phyloP scores from a whole-genome alignment of 1,140 invertebrate species.

The Drosophila tristis region DNA sequence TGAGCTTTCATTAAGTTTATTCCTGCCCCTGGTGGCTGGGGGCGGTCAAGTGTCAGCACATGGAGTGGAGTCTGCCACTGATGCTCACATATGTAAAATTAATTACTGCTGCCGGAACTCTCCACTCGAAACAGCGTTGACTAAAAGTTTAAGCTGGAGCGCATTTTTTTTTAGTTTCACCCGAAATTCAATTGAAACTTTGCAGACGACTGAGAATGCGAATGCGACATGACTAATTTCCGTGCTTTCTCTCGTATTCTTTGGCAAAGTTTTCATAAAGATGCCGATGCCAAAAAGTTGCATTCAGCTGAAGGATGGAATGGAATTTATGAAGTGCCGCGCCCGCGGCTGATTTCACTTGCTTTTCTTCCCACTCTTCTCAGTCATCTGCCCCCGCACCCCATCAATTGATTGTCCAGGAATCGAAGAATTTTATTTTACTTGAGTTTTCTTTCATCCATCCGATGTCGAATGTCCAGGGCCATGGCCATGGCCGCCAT shows the following conservation, averaged over 20 bases:
- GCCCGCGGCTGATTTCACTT: constrained; percentile 60
- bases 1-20: constrained; percentile 26
- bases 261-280: constrained; percentile 51
- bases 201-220: constrained; percentile 63
- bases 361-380: not conserved
- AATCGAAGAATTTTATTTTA: constrained; percentile 52
- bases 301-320: constrained; percentile 31
- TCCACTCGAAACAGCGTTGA: not conserved
- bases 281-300: constrained; percentile 49
- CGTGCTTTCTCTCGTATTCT: constrained; percentile 25
- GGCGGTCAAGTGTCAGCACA: constrained; percentile 21
- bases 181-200: constrained; percentile 61
- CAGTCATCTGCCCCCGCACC: not conserved
- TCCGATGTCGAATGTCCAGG: constrained; percentile 15
- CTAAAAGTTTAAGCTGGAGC: constrained; percentile 25
- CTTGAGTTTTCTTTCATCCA: constrained; percentile 1
- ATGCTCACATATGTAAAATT: constrained; percentile 52
- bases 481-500: constrained; percentile 33
- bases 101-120: constrained; percentile 35
- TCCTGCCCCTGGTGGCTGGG: constrained; percentile 15
- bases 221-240: constrained; percentile 60
- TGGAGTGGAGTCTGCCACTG: constrained; percentile 15
- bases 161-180: constrained; percentile 21
- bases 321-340: constrained; percentile 67
- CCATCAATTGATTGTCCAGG: constrained; percentile 45